Base-by-base conservation (phyloP, 2,888 invertebrate species). In the Monoplex corrugatus region DNA sequence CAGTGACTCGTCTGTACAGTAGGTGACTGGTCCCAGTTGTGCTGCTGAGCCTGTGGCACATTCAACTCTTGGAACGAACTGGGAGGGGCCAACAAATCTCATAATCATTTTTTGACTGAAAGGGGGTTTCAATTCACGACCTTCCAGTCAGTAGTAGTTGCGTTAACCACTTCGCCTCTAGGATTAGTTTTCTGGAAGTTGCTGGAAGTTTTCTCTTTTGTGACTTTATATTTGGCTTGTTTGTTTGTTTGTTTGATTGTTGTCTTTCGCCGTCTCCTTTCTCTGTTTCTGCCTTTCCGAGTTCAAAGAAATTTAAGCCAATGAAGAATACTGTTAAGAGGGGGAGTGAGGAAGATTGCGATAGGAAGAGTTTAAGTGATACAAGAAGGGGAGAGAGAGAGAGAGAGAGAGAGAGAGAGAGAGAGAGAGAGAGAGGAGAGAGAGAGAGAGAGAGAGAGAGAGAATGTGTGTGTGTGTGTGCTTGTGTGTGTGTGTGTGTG, bases 371-470 rank as follows among this genome's bases (percentile, higher is more conserved):
- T 35, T 32, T 16, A 38, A 38, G 75, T 38, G 38, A 78, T 32
- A 78, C 35, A 35, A 10, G 32, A 38, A 75, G 75, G 19, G 16
- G 38, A 63, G 68, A 38, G 68, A 38, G 40, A 86, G 68, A 38
- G 6, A 86, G 86, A 68, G 40, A 16, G 40, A 86, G 40, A 86
- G 86, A 68, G 38, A 38, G 57, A 50, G 32, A 32, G 40, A 86
- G 43, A 68, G 38, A 68, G 68, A 68, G 68, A 86, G 86, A 50
- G 85, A 85, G 57, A 50, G 85, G n/a, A 85, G 50, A 32, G 23
- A 13, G 32, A 35, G 80, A 6, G 80, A 40, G 10, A 13, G 40
- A 80, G 80, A 44, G 43, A n/a, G 32, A 44, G 50, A 10, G 68
- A 43, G 38, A 63, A 19, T 6, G 40, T 32, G 57, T 57, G 43